A percentile compares a stretch with the other conserved stretches of the same genome.
Evolutionary conservation across 1,140 invertebrate species (phyloP).

Genomic region (Eupristina koningsbergeri): DNA sequence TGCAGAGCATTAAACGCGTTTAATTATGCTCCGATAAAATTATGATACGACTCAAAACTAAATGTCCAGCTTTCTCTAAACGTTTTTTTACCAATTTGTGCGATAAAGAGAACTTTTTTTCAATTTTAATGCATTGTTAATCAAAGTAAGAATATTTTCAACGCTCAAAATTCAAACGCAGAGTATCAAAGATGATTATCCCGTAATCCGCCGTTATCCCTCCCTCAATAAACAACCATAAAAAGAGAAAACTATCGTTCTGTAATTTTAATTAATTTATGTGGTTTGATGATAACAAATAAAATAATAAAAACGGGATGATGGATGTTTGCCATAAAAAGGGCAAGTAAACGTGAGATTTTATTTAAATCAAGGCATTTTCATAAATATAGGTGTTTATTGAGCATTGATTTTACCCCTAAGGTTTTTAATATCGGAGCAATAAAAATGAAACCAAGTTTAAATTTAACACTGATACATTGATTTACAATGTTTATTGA

Average conservation of each 20-base stretch:
- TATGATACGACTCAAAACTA: conserved; percentile 36
- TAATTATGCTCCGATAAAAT: conserved; percentile 45
- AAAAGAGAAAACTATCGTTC: no score
- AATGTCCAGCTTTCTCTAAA: conserved; percentile 1
- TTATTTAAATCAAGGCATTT: background rate
- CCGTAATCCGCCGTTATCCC: no score
- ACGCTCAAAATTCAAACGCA: no score
- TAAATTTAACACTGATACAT: background rate
- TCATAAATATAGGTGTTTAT: background rate
- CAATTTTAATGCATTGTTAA: background rate
- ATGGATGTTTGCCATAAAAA: no score
- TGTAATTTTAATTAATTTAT: no score
- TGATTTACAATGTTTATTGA: background rate
- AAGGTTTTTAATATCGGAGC: background rate
- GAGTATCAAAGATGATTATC: no score
- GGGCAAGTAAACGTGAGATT: background rate
- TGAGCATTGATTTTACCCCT: background rate
- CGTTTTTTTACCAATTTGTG: background rate
- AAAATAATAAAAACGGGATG: no score
- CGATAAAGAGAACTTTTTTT: background rate
- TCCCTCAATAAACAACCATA: no score
- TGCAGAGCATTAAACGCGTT: conserved; percentile 35
- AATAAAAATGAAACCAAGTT: background rate
- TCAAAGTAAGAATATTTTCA: background rate
- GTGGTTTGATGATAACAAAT: no score